Percentiles rank a stretch among this genome's conserved stretches.
Conservation (phyloP, 2,113 vertebrate species). For the Muntiacus muntjak region DNA sequence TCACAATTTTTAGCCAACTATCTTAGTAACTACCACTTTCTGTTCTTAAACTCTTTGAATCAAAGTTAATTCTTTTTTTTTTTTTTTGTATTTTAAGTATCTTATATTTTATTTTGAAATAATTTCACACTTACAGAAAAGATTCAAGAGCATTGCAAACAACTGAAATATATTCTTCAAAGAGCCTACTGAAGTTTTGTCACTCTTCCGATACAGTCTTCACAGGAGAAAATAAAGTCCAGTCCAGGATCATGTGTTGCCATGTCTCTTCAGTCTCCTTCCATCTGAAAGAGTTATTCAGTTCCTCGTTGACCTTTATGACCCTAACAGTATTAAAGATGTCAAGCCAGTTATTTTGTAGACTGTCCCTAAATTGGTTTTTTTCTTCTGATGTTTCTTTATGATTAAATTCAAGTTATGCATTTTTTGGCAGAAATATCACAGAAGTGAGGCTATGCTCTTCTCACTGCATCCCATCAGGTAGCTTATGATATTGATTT, state of each 20-base stretch:
- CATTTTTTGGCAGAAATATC: not conserved
- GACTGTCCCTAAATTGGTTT: not conserved
- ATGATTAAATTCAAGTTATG: not conserved
- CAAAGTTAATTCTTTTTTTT: not conserved
- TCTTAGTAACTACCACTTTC: not conserved
- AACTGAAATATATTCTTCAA: not conserved
- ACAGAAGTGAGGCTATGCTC: not conserved
- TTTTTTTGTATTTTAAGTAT: not conserved
- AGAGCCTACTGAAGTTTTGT: not conserved
- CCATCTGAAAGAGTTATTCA: not conserved
- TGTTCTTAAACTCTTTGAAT: not conserved
- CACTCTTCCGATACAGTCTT: not conserved
- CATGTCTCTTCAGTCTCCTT: not conserved
- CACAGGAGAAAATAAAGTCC: not conserved
- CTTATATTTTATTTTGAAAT: not conserved
- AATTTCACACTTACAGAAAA: not conserved
- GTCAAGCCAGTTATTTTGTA: not conserved
- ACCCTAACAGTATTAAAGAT: not conserved
- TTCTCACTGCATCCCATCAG: not conserved
- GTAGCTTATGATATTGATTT: not conserved
- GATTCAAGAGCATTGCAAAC: not conserved
- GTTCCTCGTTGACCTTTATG: not conserved
- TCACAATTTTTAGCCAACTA: not conserved
- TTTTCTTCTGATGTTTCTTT: not conserved
- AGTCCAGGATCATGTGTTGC: not conserved